Base-by-base conservation (phyloP, 2,797 vertebrate species). In the Dallia pectoralis region DNA sequence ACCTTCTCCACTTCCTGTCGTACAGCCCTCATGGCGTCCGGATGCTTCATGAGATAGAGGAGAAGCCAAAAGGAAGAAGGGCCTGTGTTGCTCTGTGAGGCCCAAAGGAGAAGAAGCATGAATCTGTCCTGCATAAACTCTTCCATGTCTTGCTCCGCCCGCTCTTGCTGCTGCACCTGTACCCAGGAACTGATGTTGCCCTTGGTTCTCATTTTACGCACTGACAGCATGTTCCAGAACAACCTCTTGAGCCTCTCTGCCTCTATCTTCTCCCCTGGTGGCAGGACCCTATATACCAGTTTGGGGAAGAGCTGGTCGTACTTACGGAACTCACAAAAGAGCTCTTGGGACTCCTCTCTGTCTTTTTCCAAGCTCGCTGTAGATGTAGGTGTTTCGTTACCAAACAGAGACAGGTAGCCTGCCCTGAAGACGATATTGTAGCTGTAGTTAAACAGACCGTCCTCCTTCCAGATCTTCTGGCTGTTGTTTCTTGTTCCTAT, bases 41-140 rank as follows among this genome's bases (percentile, higher is more conserved):
- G 93, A 25, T 96, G 74, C 72, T 96, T 97, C 91, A 97, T 89
- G 19, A 99, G 92, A 75, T 91, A 94, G 0, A 96, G 71, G n/a
- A 98, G 92, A n/a, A 95, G 88, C 97, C 97, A 99, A 88, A 98
- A 98, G 0, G 95, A 74, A 3, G 94, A 84, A 0, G 96, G 95
- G 0, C 96, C 97, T 0, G 96, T 97, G 84, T 98, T 98, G 1
- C 96, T 91, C 80, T 97, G 97, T 40, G 97, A 96, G 0, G 95
- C 96, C 96, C 96, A 98, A 15, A 98, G 94, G 2, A 98, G 91
- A 78, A 96, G 67, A 72, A 99, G 94, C 93, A 94, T 96, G 80
- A 91, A 96, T 15, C 88, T 91, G 79, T 87, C 82, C 74, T 90
- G 83, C 95, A 96, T 97, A 22, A 75, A 76, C 0, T 93, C 87